Evolutionary conservation across 2,888 invertebrate genomes (phyloP).

Genomic region (Disparrhopalites patrizii): DNA sequence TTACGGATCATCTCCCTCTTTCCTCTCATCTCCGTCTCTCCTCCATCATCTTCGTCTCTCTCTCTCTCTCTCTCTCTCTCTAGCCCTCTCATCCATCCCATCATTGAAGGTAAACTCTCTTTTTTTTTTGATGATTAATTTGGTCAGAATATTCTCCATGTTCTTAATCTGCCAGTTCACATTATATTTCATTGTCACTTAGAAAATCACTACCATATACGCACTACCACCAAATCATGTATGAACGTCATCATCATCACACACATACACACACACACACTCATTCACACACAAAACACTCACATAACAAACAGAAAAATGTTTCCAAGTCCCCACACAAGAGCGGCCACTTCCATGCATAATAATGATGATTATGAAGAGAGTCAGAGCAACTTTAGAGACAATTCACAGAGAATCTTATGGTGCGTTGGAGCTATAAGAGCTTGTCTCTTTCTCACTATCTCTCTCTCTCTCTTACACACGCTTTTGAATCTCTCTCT

Average conservation of each 20-base stretch:
- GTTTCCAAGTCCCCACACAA: background rate
- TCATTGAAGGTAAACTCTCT: constrained; percentile 3
- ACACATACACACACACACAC: too few species aligned
- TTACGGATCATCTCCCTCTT: too few species aligned
- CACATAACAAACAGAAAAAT: background rate
- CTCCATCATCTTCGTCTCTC: too few species aligned
- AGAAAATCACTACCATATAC: constrained; percentile 4
- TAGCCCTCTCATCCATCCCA: background rate
- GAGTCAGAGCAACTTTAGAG: background rate
- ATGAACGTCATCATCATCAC: too few species aligned
- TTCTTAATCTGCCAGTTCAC: constrained; percentile 6
- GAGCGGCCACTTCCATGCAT: background rate
- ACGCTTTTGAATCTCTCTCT: too few species aligned
- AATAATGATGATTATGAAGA: background rate
- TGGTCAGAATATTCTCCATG: background rate
- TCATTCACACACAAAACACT: too few species aligned
- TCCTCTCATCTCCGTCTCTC: too few species aligned
- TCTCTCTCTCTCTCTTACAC: too few species aligned
- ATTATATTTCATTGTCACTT: constrained; percentile 8
- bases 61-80: too few species aligned
- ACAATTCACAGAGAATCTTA: background rate
- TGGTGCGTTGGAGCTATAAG: too few species aligned
- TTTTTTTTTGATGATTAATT: background rate
- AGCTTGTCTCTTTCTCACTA: too few species aligned
- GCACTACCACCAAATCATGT: background rate